Base-by-base conservation (phyloP, 2,113 vertebrate species). In the Drymodes brunneopygia region DNA sequence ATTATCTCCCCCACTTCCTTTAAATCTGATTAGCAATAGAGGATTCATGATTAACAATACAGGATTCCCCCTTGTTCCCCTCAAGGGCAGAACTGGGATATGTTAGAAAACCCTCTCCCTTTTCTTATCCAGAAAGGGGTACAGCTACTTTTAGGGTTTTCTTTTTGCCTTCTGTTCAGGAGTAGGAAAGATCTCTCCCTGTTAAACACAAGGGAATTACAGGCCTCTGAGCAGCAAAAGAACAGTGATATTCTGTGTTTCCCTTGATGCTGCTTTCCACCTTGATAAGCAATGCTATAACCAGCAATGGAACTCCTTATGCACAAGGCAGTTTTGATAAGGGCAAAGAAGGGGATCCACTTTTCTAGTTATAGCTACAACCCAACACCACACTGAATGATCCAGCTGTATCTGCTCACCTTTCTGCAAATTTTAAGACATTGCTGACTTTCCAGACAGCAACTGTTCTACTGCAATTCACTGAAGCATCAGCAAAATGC, bases 401-500 rank as follows among this genome's bases (percentile, higher is more conserved):
- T 84, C 92, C 84, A 88, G 90, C 86, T 81, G 29, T 73, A 93
- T 96, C 96, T 93, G 96, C 95, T 98, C 96, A 96, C 95, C 96
- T 97, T 93, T 97, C 81, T 91, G 81, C 87, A 73, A 78, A 87
- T 86, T 94, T 88, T 56, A 92, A 92, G 84, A 66, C 31, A 53
- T 11, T 65, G 86, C 92, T 89, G 95, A 81, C 77, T 13, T 79
- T 51, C 48, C 51, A 78, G 81, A 85, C 81, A 91, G 95, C 86
- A 91, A 78, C 61, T 47, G n/a, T 75, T 90, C 54, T 82, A 92
- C 77, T 93, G 92, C 91, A 95, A 36, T 86, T 94, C 86, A 88
- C 80, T 86, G 90, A 93, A 62, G 64, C 70, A 86, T 85, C 92
- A 94, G 90, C 93, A 88, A 91, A 93, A 65, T 95, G 94, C 87